Evolutionary conservation across 2,797 vertebrate genomes (phyloP).

Genomic region (Lepus townsendii): DNA sequence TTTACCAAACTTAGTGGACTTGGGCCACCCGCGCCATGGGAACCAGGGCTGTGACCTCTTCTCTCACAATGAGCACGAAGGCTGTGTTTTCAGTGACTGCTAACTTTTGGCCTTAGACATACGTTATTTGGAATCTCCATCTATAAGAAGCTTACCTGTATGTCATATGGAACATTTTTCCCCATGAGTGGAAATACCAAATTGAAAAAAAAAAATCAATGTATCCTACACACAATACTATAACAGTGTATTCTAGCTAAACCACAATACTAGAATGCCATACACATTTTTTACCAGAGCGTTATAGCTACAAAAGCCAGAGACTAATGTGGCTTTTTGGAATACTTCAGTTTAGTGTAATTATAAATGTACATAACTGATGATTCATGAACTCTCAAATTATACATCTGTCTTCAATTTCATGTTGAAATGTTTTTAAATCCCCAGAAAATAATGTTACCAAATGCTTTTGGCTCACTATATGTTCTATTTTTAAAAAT

Average conservation of each 20-base stretch:
- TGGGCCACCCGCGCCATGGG: not conserved
- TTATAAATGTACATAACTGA: slow-evolving; percentile 77
- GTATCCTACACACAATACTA: not conserved
- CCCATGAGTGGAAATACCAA: not conserved
- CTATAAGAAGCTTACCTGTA: not conserved
- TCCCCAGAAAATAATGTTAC: slow-evolving; percentile 78
- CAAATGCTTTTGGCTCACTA: slow-evolving; percentile 75
- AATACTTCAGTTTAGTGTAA: slow-evolving; percentile 74
- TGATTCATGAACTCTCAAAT: slow-evolving; percentile 79
- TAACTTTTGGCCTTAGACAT: not conserved
- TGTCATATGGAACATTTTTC: not conserved
- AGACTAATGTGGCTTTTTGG: slow-evolving; percentile 70
- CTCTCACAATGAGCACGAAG: not conserved
- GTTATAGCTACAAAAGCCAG: slow-evolving; percentile 66
- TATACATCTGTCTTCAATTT: slow-evolving; percentile 82
- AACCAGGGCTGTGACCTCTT: not conserved
- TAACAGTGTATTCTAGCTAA: slow-evolving; percentile 22
- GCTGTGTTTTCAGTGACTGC: not conserved
- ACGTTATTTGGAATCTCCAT: slow-evolving; percentile 16
- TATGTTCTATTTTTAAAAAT: slow-evolving; percentile 61
- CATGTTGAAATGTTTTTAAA: slow-evolving; percentile 75
- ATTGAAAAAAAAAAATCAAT: slow-evolving; percentile 34
- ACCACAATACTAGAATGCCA: slow-evolving; percentile 33
- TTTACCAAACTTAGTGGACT: not conserved
- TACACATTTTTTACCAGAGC: slow-evolving; percentile 68